phyloP scores from a whole-genome alignment of 2,113 vertebrate species.

The Gasterosteus nipponicus region DNA sequence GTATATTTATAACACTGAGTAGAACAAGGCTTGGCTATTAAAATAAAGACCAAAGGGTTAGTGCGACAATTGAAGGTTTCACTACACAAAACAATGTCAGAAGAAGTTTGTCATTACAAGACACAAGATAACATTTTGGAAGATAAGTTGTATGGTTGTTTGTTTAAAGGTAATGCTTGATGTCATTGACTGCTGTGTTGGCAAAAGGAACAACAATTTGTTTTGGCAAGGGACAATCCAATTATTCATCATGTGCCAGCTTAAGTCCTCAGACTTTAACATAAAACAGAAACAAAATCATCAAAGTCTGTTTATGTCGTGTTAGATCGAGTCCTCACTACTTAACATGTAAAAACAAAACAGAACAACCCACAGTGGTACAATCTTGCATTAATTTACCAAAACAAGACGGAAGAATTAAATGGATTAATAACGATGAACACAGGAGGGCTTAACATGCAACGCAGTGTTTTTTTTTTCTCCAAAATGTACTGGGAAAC shows the following conservation, averaged over 20 bases:
- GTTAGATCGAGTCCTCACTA: constrained; percentile 19
- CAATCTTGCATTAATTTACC: constrained; percentile 33
- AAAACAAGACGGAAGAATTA: constrained; percentile 27
- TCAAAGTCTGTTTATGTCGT: constrained; percentile 14
- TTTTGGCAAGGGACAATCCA: constrained; percentile 34
- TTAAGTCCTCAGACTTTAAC: constrained; percentile 23
- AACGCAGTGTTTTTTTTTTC: constrained; percentile 22
- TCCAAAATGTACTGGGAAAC: constrained; percentile 23
- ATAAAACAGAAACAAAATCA: constrained; percentile 24
- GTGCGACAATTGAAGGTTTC: constrained; percentile 42
- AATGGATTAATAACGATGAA: constrained; percentile 16
- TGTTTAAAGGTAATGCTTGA: constrained; percentile 18
- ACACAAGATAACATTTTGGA: not conserved
- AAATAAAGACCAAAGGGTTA: constrained; percentile 65
- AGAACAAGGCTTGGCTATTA: constrained; percentile 66
- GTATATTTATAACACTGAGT: constrained; percentile 60
- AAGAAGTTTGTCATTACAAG: constrained; percentile 17
- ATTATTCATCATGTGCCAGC: constrained; percentile 32
- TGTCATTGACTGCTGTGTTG: not conserved
- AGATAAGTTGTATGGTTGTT: not conserved
- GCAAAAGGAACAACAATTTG: not conserved
- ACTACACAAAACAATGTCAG: constrained; percentile 6
- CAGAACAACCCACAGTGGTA: constrained; percentile 32
- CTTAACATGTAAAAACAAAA: constrained; percentile 19
- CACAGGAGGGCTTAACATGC: constrained; percentile 24